Percentiles rank a stretch among this genome's conserved stretches.
These are phyloP conservation scores for Ceryle rudis DNA, from an alignment of 2,797 vertebrate species.

Conservation along the genomic window DNA sequence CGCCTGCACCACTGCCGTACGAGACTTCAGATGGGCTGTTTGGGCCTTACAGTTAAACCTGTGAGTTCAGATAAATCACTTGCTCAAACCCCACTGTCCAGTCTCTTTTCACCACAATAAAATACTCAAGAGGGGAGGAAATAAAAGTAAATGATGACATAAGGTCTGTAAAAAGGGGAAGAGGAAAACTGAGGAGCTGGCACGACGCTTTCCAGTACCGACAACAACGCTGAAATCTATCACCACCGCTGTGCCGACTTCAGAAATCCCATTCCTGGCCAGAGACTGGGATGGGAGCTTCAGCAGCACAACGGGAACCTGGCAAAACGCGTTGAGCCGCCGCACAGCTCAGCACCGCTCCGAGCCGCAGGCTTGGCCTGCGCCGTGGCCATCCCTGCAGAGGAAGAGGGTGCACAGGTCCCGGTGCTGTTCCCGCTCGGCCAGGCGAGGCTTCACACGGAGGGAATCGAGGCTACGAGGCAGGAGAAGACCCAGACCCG, in stretches of 20 bases:
- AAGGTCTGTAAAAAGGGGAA: not conserved
- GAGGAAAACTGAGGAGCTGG: not conserved
- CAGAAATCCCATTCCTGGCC: rapidly evolving
- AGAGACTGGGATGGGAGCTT: too few species aligned
- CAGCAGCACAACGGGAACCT: too few species aligned
- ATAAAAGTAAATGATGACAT: not conserved
- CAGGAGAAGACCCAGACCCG: not conserved
- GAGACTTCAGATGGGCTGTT: too few species aligned
- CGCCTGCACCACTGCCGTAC: too few species aligned
- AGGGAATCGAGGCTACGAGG: not conserved
- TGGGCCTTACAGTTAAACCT: too few species aligned
- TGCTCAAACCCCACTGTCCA: too few species aligned
- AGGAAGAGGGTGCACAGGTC: rapidly evolving
- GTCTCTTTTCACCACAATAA: not conserved
- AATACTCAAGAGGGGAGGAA: not conserved
- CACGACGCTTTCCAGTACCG: not conserved
- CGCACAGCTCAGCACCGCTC: not conserved
- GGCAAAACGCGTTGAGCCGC: too few species aligned
- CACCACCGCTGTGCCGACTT: not conserved
- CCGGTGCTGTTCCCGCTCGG: not conserved
- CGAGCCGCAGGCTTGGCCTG: too few species aligned
- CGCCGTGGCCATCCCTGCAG: too few species aligned
- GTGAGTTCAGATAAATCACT: too few species aligned
- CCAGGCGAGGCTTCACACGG: rapidly evolving
- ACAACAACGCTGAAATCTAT: not conserved